Base-by-base conservation (phyloP, 2,797 vertebrate genomes). In the Mormyrus proboscirostris region DNA sequence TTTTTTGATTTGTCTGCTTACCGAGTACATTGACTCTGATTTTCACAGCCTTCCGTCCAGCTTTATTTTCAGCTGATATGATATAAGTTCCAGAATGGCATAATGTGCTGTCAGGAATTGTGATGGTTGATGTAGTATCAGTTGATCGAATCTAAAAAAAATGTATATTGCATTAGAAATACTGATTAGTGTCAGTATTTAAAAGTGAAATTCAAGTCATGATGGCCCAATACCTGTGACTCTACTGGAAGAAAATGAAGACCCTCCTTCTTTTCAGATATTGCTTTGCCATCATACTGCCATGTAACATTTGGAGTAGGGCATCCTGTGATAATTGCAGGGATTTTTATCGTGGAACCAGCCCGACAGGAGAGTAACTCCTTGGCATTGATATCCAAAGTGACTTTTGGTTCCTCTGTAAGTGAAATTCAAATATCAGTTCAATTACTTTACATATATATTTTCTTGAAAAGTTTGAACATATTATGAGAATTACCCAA, bases 51-150 rank as follows among this genome's bases (percentile, higher is more conserved):
- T 99, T 99, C 94, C 98, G 97, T 93, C 98, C 98, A 29, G 98
- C 97, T 95, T 99, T 99, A 93, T 99, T 99, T 93, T 99, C 99
- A 89, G 98, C 99, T 29, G 97, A 98, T 95, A 99, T 97, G 89
- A 95, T 98, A 90, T 99, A 99, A 94, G 97, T 97, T 92, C 99
- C 98, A 88, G 98, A 96, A 93, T 99, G 98, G 89, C 91, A 95
- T 95, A 98, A 96, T 90, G 96, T 96, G 91, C 97, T 97, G 4
- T 96, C 95, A 0, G 98, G 97, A 92, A 99, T 93, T 85, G 91
- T 94, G 92, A 99, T 92, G 3, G 95, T 91, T 14, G 98, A 99
- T 4, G 95, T 97, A 47, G 96, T 97, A 91, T 99, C 98, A 73
- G 97, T 97, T 93, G 96, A 96, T 94, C 98, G 96, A 90, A 99